A percentile compares a stretch with the other conserved stretches of the same genome.
These are phyloP conservation scores for Calonectris borealis DNA, from an alignment of 2,113 vertebrate genomes.

Conservation along the genomic window DNA sequence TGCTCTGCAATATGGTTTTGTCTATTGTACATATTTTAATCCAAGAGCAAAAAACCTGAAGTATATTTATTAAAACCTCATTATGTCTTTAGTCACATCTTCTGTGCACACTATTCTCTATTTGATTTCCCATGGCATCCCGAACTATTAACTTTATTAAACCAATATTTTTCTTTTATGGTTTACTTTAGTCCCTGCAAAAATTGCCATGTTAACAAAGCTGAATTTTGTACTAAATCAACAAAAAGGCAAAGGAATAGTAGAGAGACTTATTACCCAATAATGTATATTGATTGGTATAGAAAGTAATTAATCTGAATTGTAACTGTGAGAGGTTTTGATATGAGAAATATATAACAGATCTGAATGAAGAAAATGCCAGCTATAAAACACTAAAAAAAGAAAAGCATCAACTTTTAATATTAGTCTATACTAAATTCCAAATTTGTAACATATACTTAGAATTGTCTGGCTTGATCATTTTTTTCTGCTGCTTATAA, in stretches of 20 bases:
- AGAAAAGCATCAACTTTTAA: not conserved
- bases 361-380: not conserved
- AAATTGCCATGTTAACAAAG: not conserved
- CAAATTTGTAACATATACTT: not conserved
- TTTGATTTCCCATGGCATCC: not conserved
- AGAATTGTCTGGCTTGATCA: not conserved
- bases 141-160: not conserved
- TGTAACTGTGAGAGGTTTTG: not conserved
- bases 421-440: not conserved
- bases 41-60: not conserved
- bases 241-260: not conserved
- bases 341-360: not conserved
- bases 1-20: not conserved
- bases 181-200: not conserved
- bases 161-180: not conserved
- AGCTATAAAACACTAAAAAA: not conserved
- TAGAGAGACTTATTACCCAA: not conserved
- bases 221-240: not conserved
- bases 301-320: not conserved
- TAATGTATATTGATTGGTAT: not conserved
- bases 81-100: not conserved
- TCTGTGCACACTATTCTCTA: not conserved
- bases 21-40: not conserved
- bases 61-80: not conserved
- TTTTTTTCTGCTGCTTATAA: not conserved